Evolutionary conservation across 2,797 vertebrate genomes (phyloP).

Genomic region (Lacerta viridis): DNA sequence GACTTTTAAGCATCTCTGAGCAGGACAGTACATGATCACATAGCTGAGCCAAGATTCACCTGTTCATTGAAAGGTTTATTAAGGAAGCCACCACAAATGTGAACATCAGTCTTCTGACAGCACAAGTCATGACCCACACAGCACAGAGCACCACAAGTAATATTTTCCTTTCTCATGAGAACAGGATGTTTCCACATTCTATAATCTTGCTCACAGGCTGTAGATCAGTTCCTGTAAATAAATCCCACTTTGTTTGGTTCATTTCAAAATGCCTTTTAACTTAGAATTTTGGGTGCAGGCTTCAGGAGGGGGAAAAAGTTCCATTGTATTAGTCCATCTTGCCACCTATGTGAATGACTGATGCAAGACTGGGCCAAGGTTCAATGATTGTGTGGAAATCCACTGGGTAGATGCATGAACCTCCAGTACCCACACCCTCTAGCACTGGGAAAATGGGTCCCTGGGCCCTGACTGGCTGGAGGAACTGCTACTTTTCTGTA

Average conservation of each 20-base stretch:
- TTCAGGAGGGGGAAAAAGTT: too few species aligned
- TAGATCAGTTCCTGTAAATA: neutral
- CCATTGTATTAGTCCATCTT: too few species aligned
- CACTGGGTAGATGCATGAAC: too few species aligned
- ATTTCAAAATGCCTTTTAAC: too few species aligned
- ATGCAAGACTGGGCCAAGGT: too few species aligned
- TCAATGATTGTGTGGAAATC: too few species aligned
- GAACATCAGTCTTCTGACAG: neutral
- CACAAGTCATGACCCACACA: slow-evolving; percentile 9
- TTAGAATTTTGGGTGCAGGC: too few species aligned
- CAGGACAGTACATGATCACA: neutral
- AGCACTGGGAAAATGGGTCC: too few species aligned
- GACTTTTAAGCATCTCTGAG: neutral
- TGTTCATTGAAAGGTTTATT: slow-evolving; percentile 12
- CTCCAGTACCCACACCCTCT: too few species aligned
- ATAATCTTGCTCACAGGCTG: neutral
- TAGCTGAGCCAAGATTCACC: neutral
- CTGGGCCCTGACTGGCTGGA: too few species aligned
- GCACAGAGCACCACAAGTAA: slow-evolving; percentile 11
- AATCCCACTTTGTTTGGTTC: neutral
- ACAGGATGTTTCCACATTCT: slow-evolving; percentile 9
- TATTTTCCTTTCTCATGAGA: slow-evolving; percentile 6
- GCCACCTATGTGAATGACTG: too few species aligned
- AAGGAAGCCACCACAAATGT: neutral
- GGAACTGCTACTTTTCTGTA: too few species aligned